Evolutionary conservation across 2,797 vertebrate genomes (phyloP).

Genomic region (Mus spretus): DNA sequence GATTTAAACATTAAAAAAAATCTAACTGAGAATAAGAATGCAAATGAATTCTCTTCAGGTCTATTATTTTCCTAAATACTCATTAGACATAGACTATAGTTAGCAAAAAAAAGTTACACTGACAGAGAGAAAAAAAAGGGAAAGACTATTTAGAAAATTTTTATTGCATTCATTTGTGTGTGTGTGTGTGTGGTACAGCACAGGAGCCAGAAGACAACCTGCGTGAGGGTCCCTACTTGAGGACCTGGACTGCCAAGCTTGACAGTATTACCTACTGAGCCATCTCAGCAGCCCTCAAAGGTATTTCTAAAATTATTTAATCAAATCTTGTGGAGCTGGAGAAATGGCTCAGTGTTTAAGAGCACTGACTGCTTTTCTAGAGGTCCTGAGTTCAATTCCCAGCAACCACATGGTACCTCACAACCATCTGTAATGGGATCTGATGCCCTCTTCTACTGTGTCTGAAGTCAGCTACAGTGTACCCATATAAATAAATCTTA

Average conservation of each 20-base stretch:
- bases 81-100: neutral
- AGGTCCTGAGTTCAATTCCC: too few species aligned
- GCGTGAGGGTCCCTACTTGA: neutral
- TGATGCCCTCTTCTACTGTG: too few species aligned
- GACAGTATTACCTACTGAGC: neutral
- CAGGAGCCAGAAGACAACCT: neutral
- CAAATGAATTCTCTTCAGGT: constrained; percentile 46
- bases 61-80: neutral
- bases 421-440: too few species aligned
- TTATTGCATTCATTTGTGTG: neutral
- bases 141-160: neutral
- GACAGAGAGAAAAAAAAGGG: constrained; percentile 17
- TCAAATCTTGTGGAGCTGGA: neutral
- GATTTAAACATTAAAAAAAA: constrained; percentile 55
- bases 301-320: neutral
- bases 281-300: neutral
- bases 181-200: neutral
- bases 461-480: too few species aligned
- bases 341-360: too few species aligned
- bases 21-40: constrained; percentile 53
- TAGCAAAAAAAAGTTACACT: constrained; percentile 20
- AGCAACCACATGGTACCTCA: too few species aligned
- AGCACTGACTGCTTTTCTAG: too few species aligned
- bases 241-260: neutral
- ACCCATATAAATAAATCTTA: too few species aligned